Percentiles rank a stretch among this genome's conserved stretches.
Conservation (phyloP, 1,140 invertebrate genomes). For the Stenopsyche tienmushanensis region DNA sequence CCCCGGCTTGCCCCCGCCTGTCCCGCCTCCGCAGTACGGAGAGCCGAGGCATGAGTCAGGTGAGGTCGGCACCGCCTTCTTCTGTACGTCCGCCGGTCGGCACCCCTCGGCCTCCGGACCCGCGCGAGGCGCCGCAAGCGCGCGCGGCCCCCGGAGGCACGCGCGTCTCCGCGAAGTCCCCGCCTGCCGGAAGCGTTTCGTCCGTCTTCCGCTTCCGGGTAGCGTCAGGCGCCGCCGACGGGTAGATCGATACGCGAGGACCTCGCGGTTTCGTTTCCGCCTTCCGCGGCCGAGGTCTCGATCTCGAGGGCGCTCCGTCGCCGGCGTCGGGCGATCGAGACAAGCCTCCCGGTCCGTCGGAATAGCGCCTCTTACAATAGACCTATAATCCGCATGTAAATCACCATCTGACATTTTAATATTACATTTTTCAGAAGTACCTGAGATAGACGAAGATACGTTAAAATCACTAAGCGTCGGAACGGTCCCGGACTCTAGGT, state of each 20-base stretch:
- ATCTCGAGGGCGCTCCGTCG: neutral
- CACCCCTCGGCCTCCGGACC: neutral
- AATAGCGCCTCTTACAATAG: too few species aligned
- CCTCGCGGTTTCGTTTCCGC: too few species aligned
- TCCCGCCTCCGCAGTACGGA: neutral
- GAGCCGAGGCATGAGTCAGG: neutral
- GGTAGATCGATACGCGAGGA: too few species aligned
- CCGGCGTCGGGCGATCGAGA: neutral
- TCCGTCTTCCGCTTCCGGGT: neutral
- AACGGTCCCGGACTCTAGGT: too few species aligned
- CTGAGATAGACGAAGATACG: too few species aligned
- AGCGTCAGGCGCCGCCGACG: neutral
- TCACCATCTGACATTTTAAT: too few species aligned
- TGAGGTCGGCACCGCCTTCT: neutral
- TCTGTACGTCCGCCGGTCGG: neutral
- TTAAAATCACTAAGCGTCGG: too few species aligned
- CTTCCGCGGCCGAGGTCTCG: neutral
- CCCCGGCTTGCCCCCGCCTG: neutral
- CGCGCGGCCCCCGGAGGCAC: neutral
- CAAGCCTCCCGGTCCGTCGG: neutral
- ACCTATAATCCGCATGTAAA: too few species aligned
- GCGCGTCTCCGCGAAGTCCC: neutral
- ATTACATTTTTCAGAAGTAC: too few species aligned
- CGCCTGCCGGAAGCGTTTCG: neutral
- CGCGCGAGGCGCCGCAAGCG: neutral